Conservation (phyloP, 1,140 invertebrate genomes). For the Drosophila pachea region DNA sequence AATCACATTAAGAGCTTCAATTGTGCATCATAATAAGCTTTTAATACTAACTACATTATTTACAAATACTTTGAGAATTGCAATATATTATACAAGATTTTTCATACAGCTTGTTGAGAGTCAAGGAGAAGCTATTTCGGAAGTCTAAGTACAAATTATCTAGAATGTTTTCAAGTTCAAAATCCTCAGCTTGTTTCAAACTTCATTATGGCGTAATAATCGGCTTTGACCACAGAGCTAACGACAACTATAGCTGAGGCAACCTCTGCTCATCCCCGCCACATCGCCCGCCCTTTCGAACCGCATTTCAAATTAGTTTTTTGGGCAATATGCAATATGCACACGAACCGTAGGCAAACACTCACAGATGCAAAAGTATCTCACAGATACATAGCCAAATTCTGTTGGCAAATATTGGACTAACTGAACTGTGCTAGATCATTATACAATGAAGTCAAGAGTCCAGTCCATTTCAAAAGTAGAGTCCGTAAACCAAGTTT, state of each 20-base stretch:
- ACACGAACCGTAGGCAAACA: slow-evolving; percentile 34
- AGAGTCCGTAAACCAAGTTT: no score
- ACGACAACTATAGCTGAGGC: slow-evolving; percentile 7
- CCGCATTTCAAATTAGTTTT: slow-evolving; percentile 64
- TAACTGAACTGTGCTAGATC: no score
- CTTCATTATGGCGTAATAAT: no score
- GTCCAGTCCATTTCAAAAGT: background rate
- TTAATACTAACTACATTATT: slow-evolving; percentile 23
- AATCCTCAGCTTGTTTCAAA: no score
- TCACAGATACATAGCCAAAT: slow-evolving; percentile 16
- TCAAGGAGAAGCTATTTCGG: background rate
- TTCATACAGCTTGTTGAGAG: background rate
- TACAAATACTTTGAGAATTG: slow-evolving; percentile 18
- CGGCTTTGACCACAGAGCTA: slow-evolving; percentile 26
- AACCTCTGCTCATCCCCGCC: background rate
- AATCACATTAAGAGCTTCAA: slow-evolving; percentile 54
- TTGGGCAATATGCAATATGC: slow-evolving; percentile 13
- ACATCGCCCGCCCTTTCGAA: background rate
- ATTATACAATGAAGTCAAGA: background rate
- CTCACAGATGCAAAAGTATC: slow-evolving; percentile 5
- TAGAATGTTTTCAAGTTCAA: no score
- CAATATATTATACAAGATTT: background rate
- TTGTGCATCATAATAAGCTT: slow-evolving; percentile 54
- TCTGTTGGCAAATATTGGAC: background rate
- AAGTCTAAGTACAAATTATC: no score